Evolutionary conservation across 2,797 vertebrate species (phyloP).

Genomic region (Varecia variegata): DNA sequence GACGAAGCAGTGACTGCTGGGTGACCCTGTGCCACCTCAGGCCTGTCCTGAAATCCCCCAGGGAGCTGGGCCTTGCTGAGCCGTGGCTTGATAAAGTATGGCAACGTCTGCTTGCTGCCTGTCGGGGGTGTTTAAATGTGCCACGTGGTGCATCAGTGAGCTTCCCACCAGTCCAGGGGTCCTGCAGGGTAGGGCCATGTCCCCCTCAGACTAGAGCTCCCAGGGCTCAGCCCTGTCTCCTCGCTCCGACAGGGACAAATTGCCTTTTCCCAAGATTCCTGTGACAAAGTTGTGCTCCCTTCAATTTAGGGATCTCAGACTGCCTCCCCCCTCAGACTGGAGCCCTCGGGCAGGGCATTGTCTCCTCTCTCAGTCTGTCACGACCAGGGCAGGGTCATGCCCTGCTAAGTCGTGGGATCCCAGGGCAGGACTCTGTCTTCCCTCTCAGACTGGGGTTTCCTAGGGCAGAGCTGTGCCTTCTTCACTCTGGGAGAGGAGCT

Average conservation of each 20-base stretch:
- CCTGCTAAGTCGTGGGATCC: neutral
- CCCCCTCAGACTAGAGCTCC: neutral
- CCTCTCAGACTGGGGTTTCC: too few relatives aligned
- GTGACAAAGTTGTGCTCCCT: neutral
- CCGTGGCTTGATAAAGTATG: neutral
- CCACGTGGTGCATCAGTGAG: neutral
- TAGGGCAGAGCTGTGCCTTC: neutral
- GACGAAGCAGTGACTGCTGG: neutral
- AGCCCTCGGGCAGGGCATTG: neutral
- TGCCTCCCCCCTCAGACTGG: neutral
- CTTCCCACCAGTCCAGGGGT: neutral
- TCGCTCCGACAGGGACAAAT: too few relatives aligned
- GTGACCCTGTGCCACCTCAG: neutral
- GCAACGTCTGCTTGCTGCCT: neutral
- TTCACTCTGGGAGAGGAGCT: neutral
- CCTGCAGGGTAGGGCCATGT: neutral
- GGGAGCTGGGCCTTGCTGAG: neutral
- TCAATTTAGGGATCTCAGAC: neutral
- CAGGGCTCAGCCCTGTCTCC: too few relatives aligned
- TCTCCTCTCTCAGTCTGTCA: neutral
- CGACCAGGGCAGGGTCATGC: too few relatives aligned
- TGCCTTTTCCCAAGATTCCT: neutral
- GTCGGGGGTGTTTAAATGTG: neutral
- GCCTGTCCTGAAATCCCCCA: neutral
- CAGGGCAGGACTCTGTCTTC: neutral